These are phyloP conservation scores for Drosophila subpulchrella DNA, from an alignment of 1,140 invertebrate genomes.

Conservation along the genomic window DNA sequence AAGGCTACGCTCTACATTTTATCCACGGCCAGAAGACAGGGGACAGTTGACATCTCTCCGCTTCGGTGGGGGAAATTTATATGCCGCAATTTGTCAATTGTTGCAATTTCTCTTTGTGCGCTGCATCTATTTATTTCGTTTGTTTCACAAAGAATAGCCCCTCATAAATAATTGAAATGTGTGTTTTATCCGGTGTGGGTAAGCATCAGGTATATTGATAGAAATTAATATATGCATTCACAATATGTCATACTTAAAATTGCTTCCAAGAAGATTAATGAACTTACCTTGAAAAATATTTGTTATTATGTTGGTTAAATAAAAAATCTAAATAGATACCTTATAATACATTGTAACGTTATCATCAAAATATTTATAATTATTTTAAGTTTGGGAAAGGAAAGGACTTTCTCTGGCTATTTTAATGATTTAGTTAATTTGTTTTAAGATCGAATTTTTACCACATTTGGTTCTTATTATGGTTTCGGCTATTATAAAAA, in stretches of 20 bases:
- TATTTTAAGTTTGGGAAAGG: too few relatives aligned
- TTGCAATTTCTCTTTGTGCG: conserved; percentile 46
- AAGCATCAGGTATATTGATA: background rate
- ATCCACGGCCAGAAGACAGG: conserved; percentile 32
- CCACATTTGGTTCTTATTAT: too few relatives aligned
- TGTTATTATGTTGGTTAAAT: too few relatives aligned
- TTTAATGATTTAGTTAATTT: too few relatives aligned
- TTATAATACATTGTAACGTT: too few relatives aligned
- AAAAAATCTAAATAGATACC: too few relatives aligned
- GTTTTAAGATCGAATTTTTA: too few relatives aligned
- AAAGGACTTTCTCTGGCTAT: too few relatives aligned
- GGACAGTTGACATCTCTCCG: conserved; percentile 56
- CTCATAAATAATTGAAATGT: conserved; percentile 48
- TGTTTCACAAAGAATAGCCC: conserved; percentile 15
- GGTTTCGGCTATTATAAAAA: too few relatives aligned
- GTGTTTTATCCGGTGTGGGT: conserved; percentile 13
- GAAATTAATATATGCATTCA: background rate
- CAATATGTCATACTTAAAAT: background rate
- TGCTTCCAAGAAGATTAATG: background rate
- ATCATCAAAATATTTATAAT: too few relatives aligned
- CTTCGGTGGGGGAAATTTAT: conserved; percentile 56
- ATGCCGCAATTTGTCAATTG: conserved; percentile 70
- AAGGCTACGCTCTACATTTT: conserved; percentile 64
- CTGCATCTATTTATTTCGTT: conserved; percentile 31
- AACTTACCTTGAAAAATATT: background rate